Base-by-base conservation (phyloP, 2,113 vertebrate species). In the Hemichromis elongatus region DNA sequence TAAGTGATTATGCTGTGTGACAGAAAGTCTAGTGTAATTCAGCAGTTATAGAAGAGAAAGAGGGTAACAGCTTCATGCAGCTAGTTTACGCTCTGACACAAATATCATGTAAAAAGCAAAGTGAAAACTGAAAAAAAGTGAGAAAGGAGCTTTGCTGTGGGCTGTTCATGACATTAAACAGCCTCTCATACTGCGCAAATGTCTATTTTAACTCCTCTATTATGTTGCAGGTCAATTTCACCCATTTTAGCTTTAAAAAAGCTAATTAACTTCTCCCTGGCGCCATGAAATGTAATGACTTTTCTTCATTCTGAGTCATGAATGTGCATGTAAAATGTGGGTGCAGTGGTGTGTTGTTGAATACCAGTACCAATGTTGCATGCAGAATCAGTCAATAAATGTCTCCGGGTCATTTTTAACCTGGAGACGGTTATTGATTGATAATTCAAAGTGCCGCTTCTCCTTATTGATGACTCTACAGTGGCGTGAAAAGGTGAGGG, bases 381-480 rank as follows among this genome's bases (percentile, higher is more conserved):
- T 42, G 54, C 35, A 83, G n/a, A 66, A 77, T 21, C 57, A 45
- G 21, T 90, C 86, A 61, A 87, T 92, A 90, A 47, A 86, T 81
- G 84, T 84, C 78, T 83, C 1, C 1, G 5, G 80, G 75, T 79
- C 55, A 42, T 81, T 84, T 84, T 80, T 87, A 56, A 90, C 89
- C 63, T 66, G 70, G 10, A 91, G 87, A 78, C 75, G 13, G n/a
- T 52, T 92, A 90, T 90, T 47, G 89, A 90, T 35, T 61, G 61
- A 87, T 90, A 85, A 79, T 88, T 85, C 68, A 86, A 86, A 83
- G 66, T 77, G 83, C 68, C 81, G 86, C 81, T 77, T 88, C 83
- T 85, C 52, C 78, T 89, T 83, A 81, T 75, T 77, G 75, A 90
- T 88, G 7, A 16, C 68, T 56, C 28, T 26, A 77, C 19, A 9